These are phyloP conservation scores for Tachyglossus aculeatus DNA, from an alignment of 2,797 vertebrate genomes.

Conservation along the genomic window DNA sequence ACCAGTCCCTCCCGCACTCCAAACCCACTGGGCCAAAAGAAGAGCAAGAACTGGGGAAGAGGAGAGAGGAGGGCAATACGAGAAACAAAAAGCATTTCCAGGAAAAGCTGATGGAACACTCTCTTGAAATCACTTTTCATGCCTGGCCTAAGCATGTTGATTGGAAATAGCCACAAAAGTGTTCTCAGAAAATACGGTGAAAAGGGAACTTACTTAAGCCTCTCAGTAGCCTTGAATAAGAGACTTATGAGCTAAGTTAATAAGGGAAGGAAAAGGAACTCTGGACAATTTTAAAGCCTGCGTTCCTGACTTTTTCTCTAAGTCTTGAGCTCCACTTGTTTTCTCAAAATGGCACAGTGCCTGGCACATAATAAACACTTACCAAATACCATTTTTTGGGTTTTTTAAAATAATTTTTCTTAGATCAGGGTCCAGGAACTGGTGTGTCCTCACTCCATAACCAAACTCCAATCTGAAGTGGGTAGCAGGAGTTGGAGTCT, in stretches of 20 bases:
- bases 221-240: slow-evolving; percentile 20
- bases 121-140: slow-evolving; percentile 51
- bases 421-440: no score
- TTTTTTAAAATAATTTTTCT: no score
- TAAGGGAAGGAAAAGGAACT: background rate
- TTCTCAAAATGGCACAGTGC: no score
- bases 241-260: slow-evolving; percentile 33
- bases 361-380: no score
- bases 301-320: no score
- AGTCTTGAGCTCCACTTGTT: slow-evolving; percentile 10
- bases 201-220: slow-evolving; percentile 36
- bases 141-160: slow-evolving; percentile 14
- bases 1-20: slow-evolving; percentile 47
- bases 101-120: slow-evolving; percentile 36
- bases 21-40: slow-evolving; percentile 11
- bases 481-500: no score
- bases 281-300: no score
- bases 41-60: slow-evolving; percentile 39
- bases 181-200: slow-evolving; percentile 60
- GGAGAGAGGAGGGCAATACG: slow-evolving; percentile 25
- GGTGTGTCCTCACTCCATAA: no score
- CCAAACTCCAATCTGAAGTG: no score
- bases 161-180: slow-evolving; percentile 55
- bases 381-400: no score
- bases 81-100: slow-evolving; percentile 48